These are phyloP conservation scores for Actenoides lindsayi DNA, from an alignment of 2,113 vertebrate genomes.

Conservation along the genomic window DNA sequence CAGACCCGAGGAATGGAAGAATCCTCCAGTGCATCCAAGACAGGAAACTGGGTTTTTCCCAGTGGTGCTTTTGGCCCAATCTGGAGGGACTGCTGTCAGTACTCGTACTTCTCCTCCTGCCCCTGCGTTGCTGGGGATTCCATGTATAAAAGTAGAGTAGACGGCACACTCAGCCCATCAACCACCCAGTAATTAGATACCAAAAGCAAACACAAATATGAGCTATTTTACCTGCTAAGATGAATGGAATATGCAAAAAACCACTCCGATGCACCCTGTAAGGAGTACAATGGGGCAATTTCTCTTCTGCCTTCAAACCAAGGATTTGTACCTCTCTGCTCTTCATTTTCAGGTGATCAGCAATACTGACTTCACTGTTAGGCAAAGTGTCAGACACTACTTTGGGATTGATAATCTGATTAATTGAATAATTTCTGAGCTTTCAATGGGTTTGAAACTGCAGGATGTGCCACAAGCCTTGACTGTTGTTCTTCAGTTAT, in stretches of 20 bases:
- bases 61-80: neutral
- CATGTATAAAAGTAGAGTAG: neutral
- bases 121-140: fast-evolving
- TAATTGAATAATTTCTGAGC: neutral
- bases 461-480: neutral
- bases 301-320: neutral
- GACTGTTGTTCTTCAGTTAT: neutral
- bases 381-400: neutral
- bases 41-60: neutral
- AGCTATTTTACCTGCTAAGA: neutral
- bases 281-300: neutral
- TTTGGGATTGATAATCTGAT: neutral
- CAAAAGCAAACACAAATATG: neutral
- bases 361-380: neutral
- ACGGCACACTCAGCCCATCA: neutral
- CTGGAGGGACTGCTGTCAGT: neutral
- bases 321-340: neutral
- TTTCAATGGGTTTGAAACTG: neutral
- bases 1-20: neutral
- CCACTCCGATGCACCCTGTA: neutral
- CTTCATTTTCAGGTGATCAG: neutral
- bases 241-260: neutral
- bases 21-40: neutral
- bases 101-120: neutral
- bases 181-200: neutral